Base-by-base conservation (phyloP, 2,888 invertebrate genomes). In the Pteria penguin region DNA sequence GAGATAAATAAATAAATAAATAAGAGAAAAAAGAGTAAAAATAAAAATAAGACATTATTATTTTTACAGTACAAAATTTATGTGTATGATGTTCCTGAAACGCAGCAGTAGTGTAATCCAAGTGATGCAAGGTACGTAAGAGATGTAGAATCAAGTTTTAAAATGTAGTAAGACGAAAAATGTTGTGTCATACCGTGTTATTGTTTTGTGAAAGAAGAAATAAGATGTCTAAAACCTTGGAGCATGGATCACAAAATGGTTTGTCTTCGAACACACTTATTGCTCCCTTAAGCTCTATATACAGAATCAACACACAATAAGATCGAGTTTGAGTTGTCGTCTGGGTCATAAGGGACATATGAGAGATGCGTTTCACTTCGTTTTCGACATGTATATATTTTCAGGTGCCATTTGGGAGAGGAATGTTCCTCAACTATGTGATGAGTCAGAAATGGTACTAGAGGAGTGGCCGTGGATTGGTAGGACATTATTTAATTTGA, bases 401-500 rank as follows among this genome's bases (percentile, higher is more conserved):
- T 2, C 66, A 86, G 85, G 85, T 31, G 79, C 82, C 5, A 68
- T 58, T 14, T 74, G 75, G 14, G 79, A 79, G 4, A 81, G 77
- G 24, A 89, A 88, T 74, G 85, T 84, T 32, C 76, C 79, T 4
- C 83, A 86, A 60, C 76, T 90, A 4, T 90, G 90, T 80, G 85
- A 88, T 55, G 87, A 88, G 4, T 72, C 80, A 1, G 79, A 81
- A 26, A 75, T 90, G 31, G 63, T 72, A 4, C 73, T 87, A 31
- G 86, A 89, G 18, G 87, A 87, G 33, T 90, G 90, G 90, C 90
- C 89, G 1, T 89, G 90, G 89, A 85, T 89, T 67, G 89, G 90
- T 90, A n/a, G n/a, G n/a, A n/a, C n/a, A n/a, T n/a, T n/a, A n/a
- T n/a, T n/a, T n/a, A n/a, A n/a, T n/a, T n/a, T n/a, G n/a, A n/a